Evolutionary conservation across 2,888 invertebrate genomes (phyloP), one percentile per base, ranked within the genome.

Genomic region (Andricus quercusramuli): DNA sequence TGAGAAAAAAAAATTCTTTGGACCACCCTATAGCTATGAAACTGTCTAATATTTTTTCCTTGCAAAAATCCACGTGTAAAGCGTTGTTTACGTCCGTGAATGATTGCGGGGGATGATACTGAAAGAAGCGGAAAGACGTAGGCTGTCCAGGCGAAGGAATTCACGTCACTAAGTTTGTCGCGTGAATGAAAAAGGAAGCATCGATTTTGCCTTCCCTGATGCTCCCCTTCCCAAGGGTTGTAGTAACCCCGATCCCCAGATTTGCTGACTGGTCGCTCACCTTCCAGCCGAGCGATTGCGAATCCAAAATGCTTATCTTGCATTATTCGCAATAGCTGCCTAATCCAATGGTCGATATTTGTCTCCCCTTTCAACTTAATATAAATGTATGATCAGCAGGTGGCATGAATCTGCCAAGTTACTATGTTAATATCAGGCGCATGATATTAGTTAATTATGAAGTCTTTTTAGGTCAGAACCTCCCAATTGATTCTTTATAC

Each of bases 161-260:
- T 32, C 47, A 20, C 70, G 25, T 70, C 22, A 64, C 67, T 41
- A 37, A 67, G 67, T 67, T 66, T 41, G 82, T 78, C 84, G 84
- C 70, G 86, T 89, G 89, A 90, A 89, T 89, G 89, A 88, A 88
- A 89, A 88, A 90, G 80, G 79, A 79, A 20, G 84, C 79, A 89
- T 88, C 88, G 89, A 89, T 88, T 84, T 83, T 65, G 65, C n/a
- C 78, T 56, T 51, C 51, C 47, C 77, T 78, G 37, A 76, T 65
- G 65, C 68, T 82, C 76, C 80, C 25, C 56, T 79, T 78, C 77
- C 77, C 22, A 80, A 64, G 20, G 41, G 67, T 79, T 74, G 74
- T 81, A 79, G 81, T 81, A 80, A 78, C 79, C 82, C 70, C 80
- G 80, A 84, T 85, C 80, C 51, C 81, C 64, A 78, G 79, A 84